Base-by-base conservation (phyloP, 2,888 invertebrate genomes). In the Epiblema foenella region DNA sequence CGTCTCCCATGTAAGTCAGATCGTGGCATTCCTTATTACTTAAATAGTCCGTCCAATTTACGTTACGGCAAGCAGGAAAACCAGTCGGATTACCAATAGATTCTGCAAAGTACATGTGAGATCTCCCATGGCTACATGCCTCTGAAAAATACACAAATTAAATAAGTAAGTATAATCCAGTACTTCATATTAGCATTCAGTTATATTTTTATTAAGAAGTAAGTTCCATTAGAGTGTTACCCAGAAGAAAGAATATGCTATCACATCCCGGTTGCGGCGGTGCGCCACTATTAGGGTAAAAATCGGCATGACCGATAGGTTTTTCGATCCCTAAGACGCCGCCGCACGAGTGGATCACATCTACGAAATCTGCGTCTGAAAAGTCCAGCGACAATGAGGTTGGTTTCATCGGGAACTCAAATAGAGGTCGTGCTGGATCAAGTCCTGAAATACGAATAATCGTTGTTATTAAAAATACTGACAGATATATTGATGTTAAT, bases 381-480 rank as follows among this genome's bases (percentile, higher is more conserved):
- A 76, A 69, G 74, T 96, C 96, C 59, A 91, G 85, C 4, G 95
- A 95, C 72, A 94, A 83, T 0, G 94, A 87, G 76, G 95, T 94
- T 37, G 92, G 88, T 74, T 83, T 83, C 57, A 89, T 85, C 4
- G 94, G 95, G 63, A 93, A 88, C 81, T 95, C 95, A 58, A 96
- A 95, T 11, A 96, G 80, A 0, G 96, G 96, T 75, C 95, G 82
- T 0, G 96, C 96, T 33, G 96, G 96, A 87, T 96, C 96, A 46
- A 96, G 86, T 37, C 96, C 96, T 95, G 77, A 17, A 42, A 18
- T 29, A 33, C 42, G 5, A 42, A 15, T 49, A 52, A 33, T 5
- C 33, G 8, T 12, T 20, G 12, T 12, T 20, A 5, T 52, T 52
- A 12, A 20, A 52, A 12, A 46, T 46, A 8, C n/a, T 46, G 46